Percentiles rank a stretch among this genome's conserved stretches.
Evolutionary conservation across 1,140 invertebrate genomes (phyloP).

Genomic region (Oppia nitens): DNA sequence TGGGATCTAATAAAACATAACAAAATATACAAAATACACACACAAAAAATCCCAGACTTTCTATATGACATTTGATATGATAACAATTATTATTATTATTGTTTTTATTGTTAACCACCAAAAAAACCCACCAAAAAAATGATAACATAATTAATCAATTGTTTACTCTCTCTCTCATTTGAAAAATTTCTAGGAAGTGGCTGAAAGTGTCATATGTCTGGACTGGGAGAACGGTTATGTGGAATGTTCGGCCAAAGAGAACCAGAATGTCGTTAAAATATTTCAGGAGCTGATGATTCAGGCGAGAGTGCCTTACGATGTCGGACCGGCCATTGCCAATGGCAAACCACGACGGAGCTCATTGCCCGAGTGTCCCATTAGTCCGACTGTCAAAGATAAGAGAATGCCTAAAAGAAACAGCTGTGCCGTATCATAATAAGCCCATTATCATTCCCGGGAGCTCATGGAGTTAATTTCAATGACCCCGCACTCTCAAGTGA

Average conservation of each 20-base stretch:
- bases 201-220: slow-evolving; percentile 59
- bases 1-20: too few species aligned
- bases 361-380: not conserved
- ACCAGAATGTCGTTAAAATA: slow-evolving; percentile 39
- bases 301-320: slow-evolving; percentile 8
- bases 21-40: too few species aligned
- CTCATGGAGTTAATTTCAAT: too few species aligned
- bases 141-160: too few species aligned
- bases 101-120: too few species aligned
- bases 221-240: slow-evolving; percentile 84
- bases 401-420: not conserved
- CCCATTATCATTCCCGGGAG: too few species aligned
- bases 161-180: too few species aligned
- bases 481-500: too few species aligned
- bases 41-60: too few species aligned
- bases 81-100: too few species aligned
- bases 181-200: slow-evolving; percentile 49
- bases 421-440: not conserved
- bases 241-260: slow-evolving; percentile 67
- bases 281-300: slow-evolving; percentile 63
- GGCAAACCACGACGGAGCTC: not conserved
- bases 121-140: too few species aligned
- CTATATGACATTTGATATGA: too few species aligned
- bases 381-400: not conserved
- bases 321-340: not conserved